Conservation (phyloP, 2,888 invertebrate genomes). For the Aspidiotus destructor region DNA sequence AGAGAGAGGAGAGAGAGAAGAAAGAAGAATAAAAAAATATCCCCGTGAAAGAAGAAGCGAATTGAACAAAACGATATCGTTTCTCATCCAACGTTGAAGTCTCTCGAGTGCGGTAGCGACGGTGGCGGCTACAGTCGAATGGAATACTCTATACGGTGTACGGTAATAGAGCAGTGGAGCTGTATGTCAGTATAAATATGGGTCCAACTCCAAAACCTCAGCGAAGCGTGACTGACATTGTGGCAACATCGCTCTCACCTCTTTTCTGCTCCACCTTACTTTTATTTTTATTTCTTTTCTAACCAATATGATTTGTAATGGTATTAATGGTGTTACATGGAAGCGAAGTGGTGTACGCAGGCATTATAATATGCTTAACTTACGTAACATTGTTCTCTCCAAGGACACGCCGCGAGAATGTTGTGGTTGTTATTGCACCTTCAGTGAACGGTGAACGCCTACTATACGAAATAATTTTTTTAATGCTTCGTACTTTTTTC, state of each 20-base stretch:
- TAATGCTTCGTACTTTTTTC: background rate
- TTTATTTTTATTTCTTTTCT: slow-evolving; percentile 24
- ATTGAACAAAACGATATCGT: slow-evolving; percentile 19
- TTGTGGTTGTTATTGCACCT: slow-evolving; percentile 32
- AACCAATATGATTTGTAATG: slow-evolving; percentile 33
- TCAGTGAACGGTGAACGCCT: slow-evolving; percentile 32
- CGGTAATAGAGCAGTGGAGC: slow-evolving; percentile 21
- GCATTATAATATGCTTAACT: slow-evolving; percentile 26
- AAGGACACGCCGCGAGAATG: slow-evolving; percentile 28
- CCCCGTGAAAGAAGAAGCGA: background rate
- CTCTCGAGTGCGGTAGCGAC: slow-evolving; percentile 8
- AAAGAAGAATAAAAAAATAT: background rate
- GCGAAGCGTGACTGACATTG: slow-evolving; percentile 32
- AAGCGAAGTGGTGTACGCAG: slow-evolving; percentile 25
- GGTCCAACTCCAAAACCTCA: slow-evolving; percentile 31
- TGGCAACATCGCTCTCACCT: slow-evolving; percentile 31
- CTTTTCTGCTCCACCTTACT: slow-evolving; percentile 20
- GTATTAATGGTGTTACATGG: slow-evolving; percentile 32
- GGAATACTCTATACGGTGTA: background rate
- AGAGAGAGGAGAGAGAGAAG: background rate
- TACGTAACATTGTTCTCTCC: slow-evolving; percentile 32
- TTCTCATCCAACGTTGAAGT: slow-evolving; percentile 30
- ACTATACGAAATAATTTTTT: slow-evolving; percentile 21
- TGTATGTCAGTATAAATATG: slow-evolving; percentile 31
- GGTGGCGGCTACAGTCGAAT: background rate